These are phyloP conservation scores for Folsomia manolachei DNA, from an alignment of 2,888 invertebrate genomes.

Conservation along the genomic window DNA sequence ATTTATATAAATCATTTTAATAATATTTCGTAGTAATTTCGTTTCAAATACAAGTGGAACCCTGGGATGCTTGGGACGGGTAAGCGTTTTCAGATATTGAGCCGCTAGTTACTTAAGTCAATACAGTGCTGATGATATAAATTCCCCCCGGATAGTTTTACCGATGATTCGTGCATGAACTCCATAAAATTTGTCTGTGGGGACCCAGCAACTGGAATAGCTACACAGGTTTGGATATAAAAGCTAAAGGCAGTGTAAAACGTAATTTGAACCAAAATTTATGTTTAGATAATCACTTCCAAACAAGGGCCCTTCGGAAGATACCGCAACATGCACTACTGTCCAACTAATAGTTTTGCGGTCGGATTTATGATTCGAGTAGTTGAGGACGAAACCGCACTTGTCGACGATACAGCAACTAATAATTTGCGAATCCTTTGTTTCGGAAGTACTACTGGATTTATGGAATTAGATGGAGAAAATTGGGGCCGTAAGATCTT, in stretches of 20 bases:
- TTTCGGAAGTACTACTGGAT: constrained; percentile 25
- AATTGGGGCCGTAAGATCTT: too few species aligned
- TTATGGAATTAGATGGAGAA: constrained; percentile 42
- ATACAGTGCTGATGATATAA: too few species aligned
- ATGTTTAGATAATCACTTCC: constrained; percentile 41
- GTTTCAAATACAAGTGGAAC: constrained; percentile 33
- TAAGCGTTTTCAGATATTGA: too few species aligned
- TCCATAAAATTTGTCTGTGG: constrained; percentile 39
- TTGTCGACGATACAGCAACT: constrained; percentile 42
- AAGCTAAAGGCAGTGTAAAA: not conserved
- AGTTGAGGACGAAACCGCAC: constrained; percentile 26
- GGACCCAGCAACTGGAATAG: constrained; percentile 3
- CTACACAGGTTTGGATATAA: too few species aligned
- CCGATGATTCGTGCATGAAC: constrained; percentile 30
- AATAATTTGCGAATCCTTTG: constrained; percentile 46
- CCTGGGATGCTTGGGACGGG: constrained; percentile 11
- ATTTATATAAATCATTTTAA: not conserved
- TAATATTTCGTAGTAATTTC: not conserved
- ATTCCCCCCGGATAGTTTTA: too few species aligned
- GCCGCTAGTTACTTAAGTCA: too few species aligned
- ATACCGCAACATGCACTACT: constrained; percentile 40
- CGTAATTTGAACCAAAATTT: constrained; percentile 7
- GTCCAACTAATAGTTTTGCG: constrained; percentile 36
- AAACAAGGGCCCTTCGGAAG: constrained; percentile 42
- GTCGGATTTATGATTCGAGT: constrained; percentile 34